These are phyloP conservation scores for Camptogramma bilineatum DNA, from an alignment of 2,888 invertebrate genomes.

Conservation along the genomic window DNA sequence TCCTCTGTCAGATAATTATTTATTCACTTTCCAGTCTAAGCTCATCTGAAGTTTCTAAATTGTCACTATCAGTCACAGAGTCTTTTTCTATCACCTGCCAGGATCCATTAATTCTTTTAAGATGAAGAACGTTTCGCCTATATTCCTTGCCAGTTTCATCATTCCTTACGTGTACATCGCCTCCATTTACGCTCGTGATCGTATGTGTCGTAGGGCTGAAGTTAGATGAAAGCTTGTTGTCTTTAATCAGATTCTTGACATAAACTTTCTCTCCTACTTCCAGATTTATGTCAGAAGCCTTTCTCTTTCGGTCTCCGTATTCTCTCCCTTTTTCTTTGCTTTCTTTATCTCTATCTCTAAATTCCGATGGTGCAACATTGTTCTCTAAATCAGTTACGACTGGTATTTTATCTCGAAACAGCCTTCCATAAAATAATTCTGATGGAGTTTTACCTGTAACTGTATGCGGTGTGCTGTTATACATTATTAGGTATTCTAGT, in stretches of 20 bases:
- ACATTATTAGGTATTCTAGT: constrained; percentile 8
- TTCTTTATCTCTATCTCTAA: not conserved
- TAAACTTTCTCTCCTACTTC: constrained; percentile 6
- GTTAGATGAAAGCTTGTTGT: not conserved
- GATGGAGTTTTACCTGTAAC: not conserved
- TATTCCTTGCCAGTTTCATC: constrained; percentile 2
- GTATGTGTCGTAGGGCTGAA: not conserved
- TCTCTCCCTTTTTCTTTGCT: not conserved
- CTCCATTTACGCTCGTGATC: constrained; percentile 1
- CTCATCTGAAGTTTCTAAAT: not conserved
- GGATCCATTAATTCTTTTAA: not conserved
- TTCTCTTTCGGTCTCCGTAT: constrained; percentile 7
- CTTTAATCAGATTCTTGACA: not conserved
- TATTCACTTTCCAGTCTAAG: not conserved
- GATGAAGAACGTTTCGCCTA: not conserved
- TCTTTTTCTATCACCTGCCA: not conserved
- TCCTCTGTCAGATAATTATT: no score
- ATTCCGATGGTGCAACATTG: not conserved
- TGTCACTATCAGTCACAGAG: not conserved
- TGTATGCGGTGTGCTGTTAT: constrained; percentile 4
- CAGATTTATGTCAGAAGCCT: not conserved
- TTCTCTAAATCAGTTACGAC: not conserved
- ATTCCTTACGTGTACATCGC: constrained; percentile 3
- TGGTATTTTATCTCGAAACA: constrained; percentile 1
- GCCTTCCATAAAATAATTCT: not conserved